These are phyloP conservation scores for Mobula birostris DNA, from an alignment of 2,113 vertebrate species.

Conservation along the genomic window DNA sequence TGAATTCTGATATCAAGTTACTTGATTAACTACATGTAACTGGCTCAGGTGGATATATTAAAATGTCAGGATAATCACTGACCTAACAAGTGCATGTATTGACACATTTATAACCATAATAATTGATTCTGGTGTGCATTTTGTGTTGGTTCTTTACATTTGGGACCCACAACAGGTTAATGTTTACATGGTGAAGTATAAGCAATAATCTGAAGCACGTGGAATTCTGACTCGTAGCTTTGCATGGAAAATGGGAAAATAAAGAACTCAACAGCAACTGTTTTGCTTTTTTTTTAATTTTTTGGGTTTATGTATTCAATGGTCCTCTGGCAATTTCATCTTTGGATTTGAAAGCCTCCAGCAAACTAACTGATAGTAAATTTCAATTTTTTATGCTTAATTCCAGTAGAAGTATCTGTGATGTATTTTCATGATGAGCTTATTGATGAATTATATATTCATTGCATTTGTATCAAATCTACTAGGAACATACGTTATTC, in stretches of 20 bases:
- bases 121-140: background rate
- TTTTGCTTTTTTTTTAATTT: constrained; percentile 9
- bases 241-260: background rate
- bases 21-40: background rate
- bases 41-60: background rate
- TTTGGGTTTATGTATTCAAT: background rate
- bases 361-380: background rate
- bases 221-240: background rate
- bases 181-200: constrained; percentile 7
- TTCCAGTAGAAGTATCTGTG: background rate
- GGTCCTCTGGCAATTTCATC: background rate
- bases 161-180: background rate
- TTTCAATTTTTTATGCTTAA: background rate
- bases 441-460: background rate
- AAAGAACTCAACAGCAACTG: background rate
- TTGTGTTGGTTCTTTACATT: background rate
- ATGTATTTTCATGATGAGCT: background rate
- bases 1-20: background rate
- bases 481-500: background rate
- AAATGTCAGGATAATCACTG: constrained; percentile 16
- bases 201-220: constrained; percentile 36
- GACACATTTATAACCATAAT: background rate
- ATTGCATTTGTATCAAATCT: background rate
- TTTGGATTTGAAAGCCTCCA: background rate
- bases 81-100: constrained; percentile 29